Evolutionary conservation across 2,888 invertebrate genomes (phyloP).

Genomic region (Euspilapteryx auroguttella): DNA sequence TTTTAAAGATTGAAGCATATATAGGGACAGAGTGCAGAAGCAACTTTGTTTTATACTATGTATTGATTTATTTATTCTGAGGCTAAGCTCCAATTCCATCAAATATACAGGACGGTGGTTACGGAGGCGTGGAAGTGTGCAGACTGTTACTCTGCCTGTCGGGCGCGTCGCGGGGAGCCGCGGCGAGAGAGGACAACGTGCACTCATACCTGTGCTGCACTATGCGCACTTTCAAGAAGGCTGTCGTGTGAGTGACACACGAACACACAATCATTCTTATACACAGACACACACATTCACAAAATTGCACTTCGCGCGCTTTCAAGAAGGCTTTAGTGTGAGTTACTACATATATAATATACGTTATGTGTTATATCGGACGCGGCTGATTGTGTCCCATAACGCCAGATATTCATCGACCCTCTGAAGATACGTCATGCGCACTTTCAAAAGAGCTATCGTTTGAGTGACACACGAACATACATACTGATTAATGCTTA

Average conservation of each 20-base stretch:
- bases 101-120: slow-evolving; percentile 30
- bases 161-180: slow-evolving; percentile 32
- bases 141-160: slow-evolving; percentile 37
- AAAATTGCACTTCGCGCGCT: slow-evolving; percentile 43
- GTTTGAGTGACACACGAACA: no score
- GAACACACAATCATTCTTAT: neutral
- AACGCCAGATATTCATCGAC: no score
- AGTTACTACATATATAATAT: no score
- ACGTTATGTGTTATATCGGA: no score
- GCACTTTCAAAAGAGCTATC: no score
- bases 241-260: slow-evolving; percentile 19
- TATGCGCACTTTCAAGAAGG: slow-evolving; percentile 39
- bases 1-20: no score
- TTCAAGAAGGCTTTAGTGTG: slow-evolving; percentile 40
- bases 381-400: no score
- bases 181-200: slow-evolving; percentile 28
- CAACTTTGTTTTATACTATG: no score
- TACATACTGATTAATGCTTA: no score
- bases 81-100: neutral
- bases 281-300: no score
- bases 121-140: slow-evolving; percentile 48
- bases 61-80: neutral
- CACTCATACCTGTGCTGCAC: slow-evolving; percentile 47
- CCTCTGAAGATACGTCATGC: no score
- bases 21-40: no score